phyloP scores from a whole-genome alignment of 2,797 vertebrate species.

The Gymnoscopelus braueri region DNA sequence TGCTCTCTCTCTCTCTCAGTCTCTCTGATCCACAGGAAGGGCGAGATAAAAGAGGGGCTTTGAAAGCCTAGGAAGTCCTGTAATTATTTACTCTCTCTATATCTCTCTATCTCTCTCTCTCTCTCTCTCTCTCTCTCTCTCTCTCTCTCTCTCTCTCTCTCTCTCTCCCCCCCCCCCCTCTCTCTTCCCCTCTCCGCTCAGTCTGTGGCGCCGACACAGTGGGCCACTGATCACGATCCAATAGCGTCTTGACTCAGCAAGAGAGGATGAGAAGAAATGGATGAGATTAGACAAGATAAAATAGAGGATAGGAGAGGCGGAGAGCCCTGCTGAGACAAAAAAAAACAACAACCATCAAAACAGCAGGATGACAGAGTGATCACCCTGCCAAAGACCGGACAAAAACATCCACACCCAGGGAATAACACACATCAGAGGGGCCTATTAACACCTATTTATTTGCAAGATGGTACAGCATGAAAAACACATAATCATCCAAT shows the following conservation, averaged over 20 bases:
- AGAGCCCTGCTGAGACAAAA: conserved; percentile 20
- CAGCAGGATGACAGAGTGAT: conserved; percentile 48
- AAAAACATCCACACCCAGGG: conserved; percentile 46
- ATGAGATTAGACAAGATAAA: conserved; percentile 62
- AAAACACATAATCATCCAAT: no score
- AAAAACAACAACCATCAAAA: conserved; percentile 2
- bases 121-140: conserved; percentile 1
- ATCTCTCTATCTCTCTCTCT: conserved; percentile 4
- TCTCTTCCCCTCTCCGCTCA: background rate
- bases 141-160: conserved; percentile 5
- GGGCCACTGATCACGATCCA: conserved; percentile 67
- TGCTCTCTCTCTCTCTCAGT: conserved; percentile 22
- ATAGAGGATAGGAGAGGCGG: conserved; percentile 55
- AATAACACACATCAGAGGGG: conserved; percentile 33
- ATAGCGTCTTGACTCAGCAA: conserved; percentile 62
- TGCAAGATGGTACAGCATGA: no score
- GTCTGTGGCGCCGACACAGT: background rate
- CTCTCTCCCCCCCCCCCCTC: background rate
- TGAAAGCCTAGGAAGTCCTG: conserved; percentile 73
- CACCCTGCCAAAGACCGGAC: conserved; percentile 44
- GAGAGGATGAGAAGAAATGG: conserved; percentile 48
- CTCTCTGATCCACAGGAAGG: conserved; percentile 68
- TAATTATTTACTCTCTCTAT: conserved; percentile 67
- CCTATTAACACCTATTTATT: no score
- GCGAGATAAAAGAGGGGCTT: conserved; percentile 75